Percentiles rank a stretch among this genome's conserved stretches.
phyloP scores from a whole-genome alignment of 2,113 vertebrate genomes.

The Suricata suricatta region DNA sequence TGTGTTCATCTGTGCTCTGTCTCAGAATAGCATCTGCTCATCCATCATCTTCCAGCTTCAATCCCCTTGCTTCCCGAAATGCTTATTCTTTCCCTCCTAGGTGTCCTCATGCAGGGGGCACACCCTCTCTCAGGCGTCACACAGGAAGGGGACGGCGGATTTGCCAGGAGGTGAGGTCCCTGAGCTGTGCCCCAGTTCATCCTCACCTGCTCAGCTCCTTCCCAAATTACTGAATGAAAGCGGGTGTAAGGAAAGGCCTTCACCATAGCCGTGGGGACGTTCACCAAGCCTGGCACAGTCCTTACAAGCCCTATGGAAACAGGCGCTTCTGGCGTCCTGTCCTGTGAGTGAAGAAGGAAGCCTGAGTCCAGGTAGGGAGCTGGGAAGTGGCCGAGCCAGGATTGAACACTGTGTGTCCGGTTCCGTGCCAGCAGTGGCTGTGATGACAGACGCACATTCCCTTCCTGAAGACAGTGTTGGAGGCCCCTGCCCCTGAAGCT shows the following conservation, averaged over 20 bases:
- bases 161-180: background rate
- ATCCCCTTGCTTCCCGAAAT: rapidly evolving
- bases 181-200: too few species aligned
- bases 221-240: rapidly evolving
- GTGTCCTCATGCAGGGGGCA: rapidly evolving
- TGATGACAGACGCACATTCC: rapidly evolving
- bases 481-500: rapidly evolving
- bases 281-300: background rate
- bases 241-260: rapidly evolving
- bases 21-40: background rate
- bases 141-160: too few species aligned
- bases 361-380: rapidly evolving
- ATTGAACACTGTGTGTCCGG: rapidly evolving
- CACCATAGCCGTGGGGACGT: rapidly evolving
- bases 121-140: rapidly evolving
- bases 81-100: too few species aligned
- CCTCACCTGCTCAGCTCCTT: background rate
- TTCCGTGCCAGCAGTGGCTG: rapidly evolving
- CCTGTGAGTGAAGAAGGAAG: background rate
- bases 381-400: background rate
- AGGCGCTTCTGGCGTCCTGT: rapidly evolving
- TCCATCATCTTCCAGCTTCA: background rate
- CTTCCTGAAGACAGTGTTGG: rapidly evolving
- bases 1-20: background rate
- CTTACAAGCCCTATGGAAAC: rapidly evolving